phyloP scores from a whole-genome alignment of 2,888 invertebrate species.

The Rhynchonema sp. region DNA sequence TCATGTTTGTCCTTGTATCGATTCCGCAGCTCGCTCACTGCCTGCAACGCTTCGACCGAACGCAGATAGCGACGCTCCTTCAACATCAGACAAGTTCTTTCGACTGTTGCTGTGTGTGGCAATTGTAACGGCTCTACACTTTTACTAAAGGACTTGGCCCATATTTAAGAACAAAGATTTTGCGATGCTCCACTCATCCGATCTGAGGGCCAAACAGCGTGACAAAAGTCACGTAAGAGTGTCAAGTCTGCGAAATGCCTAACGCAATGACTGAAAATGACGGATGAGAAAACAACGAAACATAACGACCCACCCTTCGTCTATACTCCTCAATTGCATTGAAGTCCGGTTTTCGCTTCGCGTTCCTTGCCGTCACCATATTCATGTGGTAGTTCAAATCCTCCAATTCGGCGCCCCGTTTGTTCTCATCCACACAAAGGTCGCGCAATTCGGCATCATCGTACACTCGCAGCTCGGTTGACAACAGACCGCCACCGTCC shows the following conservation, averaged over 20 bases:
- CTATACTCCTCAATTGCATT: conserved; percentile 48
- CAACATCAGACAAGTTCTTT: conserved; percentile 27
- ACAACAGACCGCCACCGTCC: background rate
- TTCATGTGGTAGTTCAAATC: conserved; percentile 14
- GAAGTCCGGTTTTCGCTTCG: conserved; percentile 35
- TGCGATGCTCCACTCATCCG: too few species aligned
- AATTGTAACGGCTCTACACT: too few species aligned
- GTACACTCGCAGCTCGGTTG: conserved; percentile 11
- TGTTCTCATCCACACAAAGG: too few species aligned
- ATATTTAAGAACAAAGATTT: too few species aligned
- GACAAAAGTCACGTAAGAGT: too few species aligned
- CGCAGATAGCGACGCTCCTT: conserved; percentile 53
- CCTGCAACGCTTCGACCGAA: conserved; percentile 50
- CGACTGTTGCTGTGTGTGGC: too few species aligned
- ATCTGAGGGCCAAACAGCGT: too few species aligned
- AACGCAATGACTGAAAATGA: too few species aligned
- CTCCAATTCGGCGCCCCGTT: too few species aligned
- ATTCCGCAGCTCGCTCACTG: conserved; percentile 1
- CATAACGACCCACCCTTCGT: conserved; percentile 27
- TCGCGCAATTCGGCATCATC: conserved; percentile 43
- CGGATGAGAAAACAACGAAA: too few species aligned
- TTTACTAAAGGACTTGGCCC: too few species aligned
- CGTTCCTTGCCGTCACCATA: conserved; percentile 49
- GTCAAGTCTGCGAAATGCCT: too few species aligned
- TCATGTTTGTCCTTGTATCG: conserved; percentile 23